A percentile compares a stretch with the other conserved stretches of the same genome.
Evolutionary conservation across 1,140 invertebrate genomes (phyloP).

Genomic region (Caenorhabditis tropicalis): DNA sequence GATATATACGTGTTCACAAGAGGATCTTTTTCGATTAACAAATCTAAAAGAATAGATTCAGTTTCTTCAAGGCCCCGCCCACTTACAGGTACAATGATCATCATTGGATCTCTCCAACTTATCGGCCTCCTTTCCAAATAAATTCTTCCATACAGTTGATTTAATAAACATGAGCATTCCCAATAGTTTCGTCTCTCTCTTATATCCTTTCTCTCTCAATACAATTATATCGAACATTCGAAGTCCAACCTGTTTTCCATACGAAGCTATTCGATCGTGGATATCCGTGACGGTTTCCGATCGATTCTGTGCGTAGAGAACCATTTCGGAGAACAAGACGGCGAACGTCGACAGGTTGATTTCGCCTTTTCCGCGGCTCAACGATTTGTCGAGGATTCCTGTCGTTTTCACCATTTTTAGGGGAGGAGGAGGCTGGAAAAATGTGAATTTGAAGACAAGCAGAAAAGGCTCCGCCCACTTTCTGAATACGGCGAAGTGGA

Average conservation of each 20-base stretch:
- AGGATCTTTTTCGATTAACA: slow-evolving; percentile 97
- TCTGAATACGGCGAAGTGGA: no score
- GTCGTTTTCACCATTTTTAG: slow-evolving; percentile 43
- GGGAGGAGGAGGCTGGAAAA: neutral
- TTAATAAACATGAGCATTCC: slow-evolving; percentile 91
- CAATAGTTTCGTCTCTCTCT: slow-evolving; percentile 91
- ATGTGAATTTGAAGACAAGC: neutral
- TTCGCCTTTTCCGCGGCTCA: slow-evolving; percentile 89
- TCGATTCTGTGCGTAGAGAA: slow-evolving; percentile 95
- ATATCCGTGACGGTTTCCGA: slow-evolving; percentile 92
- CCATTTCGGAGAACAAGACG: slow-evolving; percentile 93
- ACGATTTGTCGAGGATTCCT: slow-evolving; percentile 85
- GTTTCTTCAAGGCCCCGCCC: no score
- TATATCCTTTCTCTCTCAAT: slow-evolving; percentile 88
- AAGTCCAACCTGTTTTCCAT: slow-evolving; percentile 92
- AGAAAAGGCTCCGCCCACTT: no score
- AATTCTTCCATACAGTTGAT: slow-evolving; percentile 93
- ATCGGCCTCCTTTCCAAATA: slow-evolving; percentile 97
- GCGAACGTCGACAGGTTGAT: slow-evolving; percentile 88
- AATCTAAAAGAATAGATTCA: slow-evolving; percentile 77
- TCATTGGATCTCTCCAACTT: slow-evolving; percentile 98
- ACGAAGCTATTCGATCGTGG: slow-evolving; percentile 87
- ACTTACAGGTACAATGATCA: slow-evolving; percentile 86
- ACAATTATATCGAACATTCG: slow-evolving; percentile 91
- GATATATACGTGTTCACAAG: slow-evolving; percentile 96